Percentiles rank a stretch among this genome's conserved stretches.
phyloP scores from a whole-genome alignment of 2,113 vertebrate genomes.

The Varanus komodoensis region DNA sequence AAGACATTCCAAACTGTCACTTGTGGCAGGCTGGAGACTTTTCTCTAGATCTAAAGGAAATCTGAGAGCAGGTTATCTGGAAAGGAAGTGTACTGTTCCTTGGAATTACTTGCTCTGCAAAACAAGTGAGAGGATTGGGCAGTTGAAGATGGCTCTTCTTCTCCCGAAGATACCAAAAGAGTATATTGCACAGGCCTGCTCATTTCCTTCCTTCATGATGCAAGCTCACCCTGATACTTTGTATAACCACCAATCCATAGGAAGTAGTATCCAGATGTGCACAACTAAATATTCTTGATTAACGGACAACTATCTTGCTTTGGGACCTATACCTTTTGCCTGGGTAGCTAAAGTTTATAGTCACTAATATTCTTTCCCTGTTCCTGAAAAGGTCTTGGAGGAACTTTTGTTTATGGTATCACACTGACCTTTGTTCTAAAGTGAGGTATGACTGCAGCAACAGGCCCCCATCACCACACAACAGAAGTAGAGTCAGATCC shows the following conservation, averaged over 20 bases:
- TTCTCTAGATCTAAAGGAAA: background rate
- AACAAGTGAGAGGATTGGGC: background rate
- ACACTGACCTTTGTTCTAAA: background rate
- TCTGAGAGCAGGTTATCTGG: background rate
- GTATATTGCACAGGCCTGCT: background rate
- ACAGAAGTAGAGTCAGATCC: too few species aligned
- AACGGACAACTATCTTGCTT: background rate
- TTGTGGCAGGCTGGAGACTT: background rate
- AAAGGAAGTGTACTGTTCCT: background rate
- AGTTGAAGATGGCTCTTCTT: background rate
- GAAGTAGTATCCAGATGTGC: background rate
- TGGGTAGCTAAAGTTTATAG: background rate
- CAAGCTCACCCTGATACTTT: background rate
- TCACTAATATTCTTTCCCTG: background rate
- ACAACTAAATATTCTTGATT: background rate
- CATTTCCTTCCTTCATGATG: background rate
- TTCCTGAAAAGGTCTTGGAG: background rate
- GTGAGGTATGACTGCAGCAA: background rate
- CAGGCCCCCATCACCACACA: background rate
- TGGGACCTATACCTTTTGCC: background rate
- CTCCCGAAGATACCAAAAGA: background rate
- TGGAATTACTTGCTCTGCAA: background rate
- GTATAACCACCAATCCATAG: background rate
- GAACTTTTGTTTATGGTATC: background rate
- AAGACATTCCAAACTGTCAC: background rate